Conservation (phyloP, 2,113 vertebrate genomes). For the Bungarus multicinctus region DNA sequence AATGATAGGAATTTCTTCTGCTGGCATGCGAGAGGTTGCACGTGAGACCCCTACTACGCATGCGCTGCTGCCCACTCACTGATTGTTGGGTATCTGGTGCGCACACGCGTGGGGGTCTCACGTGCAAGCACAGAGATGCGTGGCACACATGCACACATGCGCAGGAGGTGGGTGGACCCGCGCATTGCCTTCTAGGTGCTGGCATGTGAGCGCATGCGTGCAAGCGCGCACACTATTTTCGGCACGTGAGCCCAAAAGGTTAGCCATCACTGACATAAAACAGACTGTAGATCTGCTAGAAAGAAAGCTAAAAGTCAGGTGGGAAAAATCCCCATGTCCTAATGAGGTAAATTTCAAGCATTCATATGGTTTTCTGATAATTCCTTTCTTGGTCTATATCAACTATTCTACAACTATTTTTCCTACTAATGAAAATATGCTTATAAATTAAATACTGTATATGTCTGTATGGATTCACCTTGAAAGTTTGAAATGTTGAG, state of each 20-base stretch:
- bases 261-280: not conserved
- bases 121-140: too few relatives aligned
- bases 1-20: not conserved
- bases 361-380: not conserved
- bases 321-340: not conserved
- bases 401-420: not conserved
- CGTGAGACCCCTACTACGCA: too few relatives aligned
- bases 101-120: too few relatives aligned
- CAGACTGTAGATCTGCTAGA: not conserved
- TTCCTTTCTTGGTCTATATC: not conserved
- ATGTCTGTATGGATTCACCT: not conserved
- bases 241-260: too few relatives aligned
- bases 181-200: too few relatives aligned
- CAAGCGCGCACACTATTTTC: too few relatives aligned
- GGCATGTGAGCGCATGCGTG: too few relatives aligned
- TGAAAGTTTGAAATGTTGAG: not conserved
- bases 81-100: too few relatives aligned
- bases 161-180: too few relatives aligned
- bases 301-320: not conserved
- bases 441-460: not conserved
- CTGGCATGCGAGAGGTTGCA: too few relatives aligned
- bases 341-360: not conserved
- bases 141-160: too few relatives aligned
- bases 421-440: not conserved
- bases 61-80: too few relatives aligned